Evolutionary conservation across 1,140 invertebrate species (phyloP).

Genomic region (Pseudoatta argentina): DNA sequence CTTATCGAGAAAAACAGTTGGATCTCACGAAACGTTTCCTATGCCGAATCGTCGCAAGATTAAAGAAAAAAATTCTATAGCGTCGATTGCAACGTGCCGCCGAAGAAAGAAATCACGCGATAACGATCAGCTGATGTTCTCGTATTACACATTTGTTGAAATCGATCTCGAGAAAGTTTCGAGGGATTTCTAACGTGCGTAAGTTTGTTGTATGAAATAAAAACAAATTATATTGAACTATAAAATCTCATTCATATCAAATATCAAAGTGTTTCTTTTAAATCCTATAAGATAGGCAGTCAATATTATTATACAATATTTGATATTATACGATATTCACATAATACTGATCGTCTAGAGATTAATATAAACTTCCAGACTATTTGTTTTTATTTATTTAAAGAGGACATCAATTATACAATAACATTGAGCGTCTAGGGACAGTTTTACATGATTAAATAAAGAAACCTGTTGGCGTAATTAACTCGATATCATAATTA

Average conservation of each 20-base stretch:
- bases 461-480: neutral
- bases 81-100: neutral
- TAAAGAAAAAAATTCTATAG: constrained; percentile 44
- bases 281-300: too few species aligned
- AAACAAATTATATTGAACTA: neutral
- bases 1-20: constrained; percentile 62
- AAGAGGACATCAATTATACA: too few species aligned
- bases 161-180: constrained; percentile 52
- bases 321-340: too few species aligned
- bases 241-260: neutral
- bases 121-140: constrained; percentile 2
- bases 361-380: too few species aligned
- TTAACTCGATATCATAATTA: constrained; percentile 11
- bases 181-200: neutral
- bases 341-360: too few species aligned
- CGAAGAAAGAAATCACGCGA: constrained; percentile 8
- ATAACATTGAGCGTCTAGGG: too few species aligned
- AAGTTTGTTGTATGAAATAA: neutral
- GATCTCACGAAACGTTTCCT: constrained; percentile 39
- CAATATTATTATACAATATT: too few species aligned
- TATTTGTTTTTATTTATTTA: too few species aligned
- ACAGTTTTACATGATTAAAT: neutral
- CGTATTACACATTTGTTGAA: constrained; percentile 31
- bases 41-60: constrained; percentile 12
- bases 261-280: neutral